Evolutionary conservation across 2,797 vertebrate genomes (phyloP).

Genomic region (Anguilla pacifica): DNA sequence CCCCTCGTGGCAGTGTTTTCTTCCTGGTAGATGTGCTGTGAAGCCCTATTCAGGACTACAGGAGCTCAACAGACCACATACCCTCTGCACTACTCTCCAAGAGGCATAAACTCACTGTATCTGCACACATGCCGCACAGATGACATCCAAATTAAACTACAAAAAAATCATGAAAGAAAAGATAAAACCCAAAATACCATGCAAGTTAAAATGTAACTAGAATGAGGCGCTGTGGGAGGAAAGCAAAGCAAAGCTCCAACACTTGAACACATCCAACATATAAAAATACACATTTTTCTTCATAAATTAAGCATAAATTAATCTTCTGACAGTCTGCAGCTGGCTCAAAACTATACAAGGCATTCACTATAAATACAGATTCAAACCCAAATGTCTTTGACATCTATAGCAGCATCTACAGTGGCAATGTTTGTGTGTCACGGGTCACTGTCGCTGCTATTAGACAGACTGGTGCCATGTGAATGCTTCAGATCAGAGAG

Average conservation of each 20-base stretch:
- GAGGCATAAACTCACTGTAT: neutral
- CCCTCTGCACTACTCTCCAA: neutral
- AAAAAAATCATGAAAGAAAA: neutral
- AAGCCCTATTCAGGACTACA: constrained; percentile 54
- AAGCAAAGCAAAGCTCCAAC: neutral
- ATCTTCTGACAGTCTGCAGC: neutral
- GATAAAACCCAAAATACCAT: neutral
- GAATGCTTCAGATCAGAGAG: constrained; percentile 12
- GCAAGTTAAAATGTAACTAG: neutral
- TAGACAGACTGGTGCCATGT: constrained; percentile 11
- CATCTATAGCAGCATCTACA: neutral
- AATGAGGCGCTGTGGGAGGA: neutral
- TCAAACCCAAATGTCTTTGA: neutral
- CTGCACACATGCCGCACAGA: neutral
- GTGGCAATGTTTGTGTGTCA: neutral
- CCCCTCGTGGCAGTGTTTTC: constrained; percentile 63
- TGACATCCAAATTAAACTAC: neutral
- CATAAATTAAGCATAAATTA: neutral
- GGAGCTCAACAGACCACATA: constrained; percentile 32
- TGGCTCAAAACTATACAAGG: neutral
- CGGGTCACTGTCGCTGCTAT: neutral
- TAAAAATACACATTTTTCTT: neutral
- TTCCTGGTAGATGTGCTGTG: constrained; percentile 57
- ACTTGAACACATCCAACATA: neutral
- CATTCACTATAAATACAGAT: neutral